phyloP scores from a whole-genome alignment of 1,140 invertebrate species.

The Varroa destructor region DNA sequence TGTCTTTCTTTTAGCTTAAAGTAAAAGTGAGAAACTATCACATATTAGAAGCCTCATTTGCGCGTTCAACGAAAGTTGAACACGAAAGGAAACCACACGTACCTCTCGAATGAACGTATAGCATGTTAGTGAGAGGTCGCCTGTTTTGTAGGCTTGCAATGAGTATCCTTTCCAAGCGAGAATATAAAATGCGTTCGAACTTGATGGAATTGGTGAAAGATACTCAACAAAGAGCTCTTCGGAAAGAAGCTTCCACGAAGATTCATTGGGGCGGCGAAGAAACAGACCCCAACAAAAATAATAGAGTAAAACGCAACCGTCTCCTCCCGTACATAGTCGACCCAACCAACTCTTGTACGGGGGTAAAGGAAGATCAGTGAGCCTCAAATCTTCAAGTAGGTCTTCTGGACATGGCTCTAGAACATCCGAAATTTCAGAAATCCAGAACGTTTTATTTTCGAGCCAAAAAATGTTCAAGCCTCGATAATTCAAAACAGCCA shows the following conservation, averaged over 20 bases:
- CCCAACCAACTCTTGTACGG: constrained; percentile 2
- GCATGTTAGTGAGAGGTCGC: not conserved
- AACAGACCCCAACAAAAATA: constrained; percentile 22
- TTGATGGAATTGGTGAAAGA: constrained; percentile 1
- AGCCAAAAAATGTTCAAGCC: too few relatives aligned
- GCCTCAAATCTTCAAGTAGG: not conserved
- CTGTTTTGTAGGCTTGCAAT: not conserved
- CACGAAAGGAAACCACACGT: not conserved
- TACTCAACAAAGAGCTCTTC: constrained; percentile 22
- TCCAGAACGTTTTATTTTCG: too few relatives aligned
- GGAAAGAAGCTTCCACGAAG: not conserved
- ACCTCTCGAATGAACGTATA: not conserved
- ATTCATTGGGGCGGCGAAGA: not conserved
- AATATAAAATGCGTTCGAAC: constrained; percentile 2
- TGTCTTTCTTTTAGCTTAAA: not conserved
- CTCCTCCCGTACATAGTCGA: not conserved
- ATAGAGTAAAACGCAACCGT: constrained; percentile 8
- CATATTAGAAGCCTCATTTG: not conserved
- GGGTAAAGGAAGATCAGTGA: not conserved
- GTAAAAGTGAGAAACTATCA: not conserved
- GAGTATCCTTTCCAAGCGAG: not conserved
- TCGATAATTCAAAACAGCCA: too few relatives aligned
- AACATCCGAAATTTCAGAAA: too few relatives aligned
- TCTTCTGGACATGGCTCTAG: not conserved
- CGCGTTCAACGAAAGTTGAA: not conserved